Conservation (phyloP, 1,140 invertebrate species). For the Cheumatopsyche charites region DNA sequence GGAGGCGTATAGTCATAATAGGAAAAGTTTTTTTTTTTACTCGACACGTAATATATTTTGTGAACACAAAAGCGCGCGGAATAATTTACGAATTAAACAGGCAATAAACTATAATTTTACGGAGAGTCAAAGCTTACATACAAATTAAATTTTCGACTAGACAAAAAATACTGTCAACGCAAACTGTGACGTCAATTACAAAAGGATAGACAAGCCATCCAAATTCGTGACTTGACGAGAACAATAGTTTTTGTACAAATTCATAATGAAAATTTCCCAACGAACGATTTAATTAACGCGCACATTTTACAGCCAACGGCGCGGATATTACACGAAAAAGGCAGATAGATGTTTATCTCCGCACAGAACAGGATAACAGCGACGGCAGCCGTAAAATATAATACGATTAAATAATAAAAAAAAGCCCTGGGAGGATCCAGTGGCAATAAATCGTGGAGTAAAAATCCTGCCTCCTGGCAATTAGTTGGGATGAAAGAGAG, state of each 20-base stretch:
- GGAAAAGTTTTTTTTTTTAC: conserved; percentile 1
- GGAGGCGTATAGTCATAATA: not conserved
- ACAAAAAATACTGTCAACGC: too few species aligned
- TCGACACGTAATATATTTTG: not conserved
- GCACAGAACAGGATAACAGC: conserved; percentile 20
- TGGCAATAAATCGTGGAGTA: conserved; percentile 46
- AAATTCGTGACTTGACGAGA: too few species aligned
- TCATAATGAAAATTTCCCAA: too few species aligned
- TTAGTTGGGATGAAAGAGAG: conserved; percentile 44
- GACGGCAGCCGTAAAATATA: conserved; percentile 14
- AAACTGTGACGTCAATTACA: too few species aligned
- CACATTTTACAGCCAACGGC: not conserved
- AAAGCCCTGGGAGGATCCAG: conserved; percentile 26
- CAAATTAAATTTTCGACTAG: too few species aligned
- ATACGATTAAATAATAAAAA: conserved; percentile 34
- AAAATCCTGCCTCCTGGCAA: conserved; percentile 48
- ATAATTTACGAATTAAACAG: conserved; percentile 42
- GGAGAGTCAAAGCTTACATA: not conserved
- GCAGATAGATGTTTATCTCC: conserved; percentile 29
- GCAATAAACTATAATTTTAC: conserved; percentile 42
- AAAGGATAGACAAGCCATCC: too few species aligned
- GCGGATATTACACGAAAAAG: conserved; percentile 28
- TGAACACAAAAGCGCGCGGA: conserved; percentile 39
- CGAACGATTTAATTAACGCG: too few species aligned
- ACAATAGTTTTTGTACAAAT: too few species aligned